Base-by-base conservation (phyloP, 1,140 invertebrate species). In the Pseudachorutes palmiensis region DNA sequence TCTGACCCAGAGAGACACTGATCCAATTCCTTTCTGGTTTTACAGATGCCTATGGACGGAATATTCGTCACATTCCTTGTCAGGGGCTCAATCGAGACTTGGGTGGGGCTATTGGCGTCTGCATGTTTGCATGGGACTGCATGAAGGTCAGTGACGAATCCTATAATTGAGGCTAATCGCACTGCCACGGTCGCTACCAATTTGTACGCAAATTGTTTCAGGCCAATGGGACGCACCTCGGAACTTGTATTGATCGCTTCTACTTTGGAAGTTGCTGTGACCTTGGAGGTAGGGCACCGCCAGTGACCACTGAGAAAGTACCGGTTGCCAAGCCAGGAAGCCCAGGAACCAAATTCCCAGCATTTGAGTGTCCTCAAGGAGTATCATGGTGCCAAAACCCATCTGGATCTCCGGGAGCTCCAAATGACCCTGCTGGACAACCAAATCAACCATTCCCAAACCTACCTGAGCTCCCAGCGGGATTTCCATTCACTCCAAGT, bases 101-200 rank as follows among this genome's bases (percentile, higher is more conserved):
- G 36, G 87, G 85, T 26, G 87, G 85, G 2, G 85, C 90, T 70
- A 87, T 85, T 62, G 92, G 92, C 9, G 82, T 91, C 9, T 96
- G 92, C 76, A 96, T 96, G 92, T 94, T 96, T 77, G 91, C 91
- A 63, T 92, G 92, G 78, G 89, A 92, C 69, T 96, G 93, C 76
- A 84, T 91, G 33, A 92, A 93, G 62, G 72, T 74, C 69, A 16
- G 59, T 55, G 51, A 22, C 51, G 31, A 12, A 31, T 24, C 19
- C 29, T 14, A 30, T 36, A 28, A 63, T 36, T 48, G 33, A 41
- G 22, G 14, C 14, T 51, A 63, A 19, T 9, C 9, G 19, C 19
- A 12, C 19, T 45, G 36, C 36, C 9, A 19, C 36, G 19, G 19
- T 45, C 19, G 9, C 19, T 19, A 12, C 9, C 9, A 45, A 45